A percentile compares a stretch with the other conserved stretches of the same genome.
phyloP scores from a whole-genome alignment of 2,797 vertebrate species.

The Gastrophryne carolinensis region DNA sequence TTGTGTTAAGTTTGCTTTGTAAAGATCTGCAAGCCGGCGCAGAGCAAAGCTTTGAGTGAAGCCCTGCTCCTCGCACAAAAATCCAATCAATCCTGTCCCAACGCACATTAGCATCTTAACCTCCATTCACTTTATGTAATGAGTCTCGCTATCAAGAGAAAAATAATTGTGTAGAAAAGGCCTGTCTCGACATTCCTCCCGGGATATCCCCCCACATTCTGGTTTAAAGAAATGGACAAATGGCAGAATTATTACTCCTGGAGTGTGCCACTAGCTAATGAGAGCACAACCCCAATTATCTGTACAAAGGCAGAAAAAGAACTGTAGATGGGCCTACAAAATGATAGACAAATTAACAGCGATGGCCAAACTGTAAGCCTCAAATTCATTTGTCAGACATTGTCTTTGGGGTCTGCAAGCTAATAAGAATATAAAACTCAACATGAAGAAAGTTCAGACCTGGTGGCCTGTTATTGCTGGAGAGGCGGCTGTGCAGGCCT shows the following conservation, averaged over 20 bases:
- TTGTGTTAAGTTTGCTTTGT: constrained; percentile 33
- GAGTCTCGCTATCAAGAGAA: constrained; percentile 60
- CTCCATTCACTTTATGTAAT: constrained; percentile 44
- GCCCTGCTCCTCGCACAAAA: constrained; percentile 57
- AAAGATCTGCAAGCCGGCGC: constrained; percentile 32
- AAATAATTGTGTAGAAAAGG: constrained; percentile 59
- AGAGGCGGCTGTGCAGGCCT: too few species aligned
- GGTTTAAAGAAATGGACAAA: not conserved
- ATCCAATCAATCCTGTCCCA: constrained; percentile 61
- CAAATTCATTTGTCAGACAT: not conserved
- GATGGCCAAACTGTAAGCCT: not conserved
- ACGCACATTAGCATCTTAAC: constrained; percentile 63
- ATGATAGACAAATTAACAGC: constrained; percentile 34
- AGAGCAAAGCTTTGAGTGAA: constrained; percentile 1
- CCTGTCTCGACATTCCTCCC: constrained; percentile 61
- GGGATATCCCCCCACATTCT: constrained; percentile 7
- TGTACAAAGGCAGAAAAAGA: constrained; percentile 38
- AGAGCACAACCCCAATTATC: constrained; percentile 49
- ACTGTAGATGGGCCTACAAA: not conserved
- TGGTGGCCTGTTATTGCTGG: too few species aligned
- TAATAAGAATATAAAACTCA: too few species aligned
- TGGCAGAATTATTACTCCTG: constrained; percentile 9
- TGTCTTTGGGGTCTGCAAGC: not conserved
- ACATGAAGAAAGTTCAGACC: too few species aligned
- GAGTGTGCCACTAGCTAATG: constrained; percentile 20